phyloP scores from a whole-genome alignment of 53 echinoderm and acorn worm species.

The Stichopus horrens region DNA sequence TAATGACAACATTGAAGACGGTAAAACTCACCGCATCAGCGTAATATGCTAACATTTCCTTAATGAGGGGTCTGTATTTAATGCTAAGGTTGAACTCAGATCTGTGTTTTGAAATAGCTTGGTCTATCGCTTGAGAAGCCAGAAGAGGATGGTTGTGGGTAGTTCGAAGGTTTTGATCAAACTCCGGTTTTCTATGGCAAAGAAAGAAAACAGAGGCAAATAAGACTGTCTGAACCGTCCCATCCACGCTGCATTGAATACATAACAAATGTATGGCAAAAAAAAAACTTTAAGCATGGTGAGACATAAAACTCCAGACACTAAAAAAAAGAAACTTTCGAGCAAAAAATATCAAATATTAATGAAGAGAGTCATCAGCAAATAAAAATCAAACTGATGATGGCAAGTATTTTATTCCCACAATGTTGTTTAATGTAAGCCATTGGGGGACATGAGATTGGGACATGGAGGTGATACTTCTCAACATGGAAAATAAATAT shows the following conservation, averaged over 20 bases:
- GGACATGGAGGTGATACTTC: no score
- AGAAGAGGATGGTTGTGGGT: conserved; percentile 50
- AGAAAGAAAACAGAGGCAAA: neutral
- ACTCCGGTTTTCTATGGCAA: conserved; percentile 1
- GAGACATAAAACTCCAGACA: no score
- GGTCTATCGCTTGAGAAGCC: conserved; percentile 68
- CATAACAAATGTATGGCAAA: no score
- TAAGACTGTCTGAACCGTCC: neutral
- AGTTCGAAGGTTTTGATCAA: neutral
- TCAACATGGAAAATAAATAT: no score
- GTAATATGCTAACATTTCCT: conserved; percentile 79
- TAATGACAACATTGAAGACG: neutral
- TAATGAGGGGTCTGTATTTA: conserved; percentile 82
- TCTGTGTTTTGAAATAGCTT: conserved; percentile 55
- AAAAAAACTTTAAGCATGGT: no score
- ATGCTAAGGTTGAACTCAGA: conserved; percentile 71
- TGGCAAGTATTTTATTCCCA: no score
- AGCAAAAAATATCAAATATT: neutral
- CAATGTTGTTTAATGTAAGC: no score
- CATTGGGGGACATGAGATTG: no score
- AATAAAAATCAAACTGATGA: no score
- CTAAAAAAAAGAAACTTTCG: neutral
- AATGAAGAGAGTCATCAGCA: no score
- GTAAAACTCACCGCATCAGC: conserved; percentile 74
- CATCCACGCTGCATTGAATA: no score